Percentiles rank a stretch among this genome's conserved stretches.
These are phyloP conservation scores for Lathronympha strigana DNA, from an alignment of 2,888 invertebrate species.

Conservation along the genomic window DNA sequence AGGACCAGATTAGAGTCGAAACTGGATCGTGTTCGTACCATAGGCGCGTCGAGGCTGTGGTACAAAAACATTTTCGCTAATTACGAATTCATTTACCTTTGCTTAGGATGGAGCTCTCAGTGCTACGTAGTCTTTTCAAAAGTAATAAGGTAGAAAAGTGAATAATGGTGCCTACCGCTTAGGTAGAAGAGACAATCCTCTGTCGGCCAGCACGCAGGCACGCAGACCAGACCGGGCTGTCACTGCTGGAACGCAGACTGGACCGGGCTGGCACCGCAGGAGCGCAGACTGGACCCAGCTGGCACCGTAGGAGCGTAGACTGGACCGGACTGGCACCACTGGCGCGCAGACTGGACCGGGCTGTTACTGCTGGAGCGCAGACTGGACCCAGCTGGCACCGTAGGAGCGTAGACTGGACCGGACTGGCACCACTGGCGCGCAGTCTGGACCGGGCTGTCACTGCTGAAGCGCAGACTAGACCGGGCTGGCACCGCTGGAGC, in stretches of 20 bases:
- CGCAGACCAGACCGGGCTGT: neutral
- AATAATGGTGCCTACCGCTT: no score
- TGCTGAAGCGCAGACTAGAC: neutral
- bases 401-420: neutral
- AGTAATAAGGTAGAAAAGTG: no score
- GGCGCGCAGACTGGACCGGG: neutral
- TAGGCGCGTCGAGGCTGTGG: no score
- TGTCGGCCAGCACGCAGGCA: no score
- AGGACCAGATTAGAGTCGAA: no score
- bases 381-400: conserved; percentile 4
- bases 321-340: neutral
- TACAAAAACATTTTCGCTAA: no score
- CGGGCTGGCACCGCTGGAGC: neutral
- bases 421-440: neutral
- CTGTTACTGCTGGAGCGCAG: neutral
- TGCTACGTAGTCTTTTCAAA: no score
- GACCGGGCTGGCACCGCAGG: neutral
- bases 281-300: neutral
- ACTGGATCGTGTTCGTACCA: no score
- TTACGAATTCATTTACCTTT: no score
- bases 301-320: neutral
- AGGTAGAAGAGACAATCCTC: no score
- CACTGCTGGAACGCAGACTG: neutral
- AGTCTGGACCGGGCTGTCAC: conserved; percentile 1
- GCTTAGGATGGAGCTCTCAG: no score